Base-by-base conservation (phyloP, 2,113 vertebrate genomes). In the Pseudonaja textilis region DNA sequence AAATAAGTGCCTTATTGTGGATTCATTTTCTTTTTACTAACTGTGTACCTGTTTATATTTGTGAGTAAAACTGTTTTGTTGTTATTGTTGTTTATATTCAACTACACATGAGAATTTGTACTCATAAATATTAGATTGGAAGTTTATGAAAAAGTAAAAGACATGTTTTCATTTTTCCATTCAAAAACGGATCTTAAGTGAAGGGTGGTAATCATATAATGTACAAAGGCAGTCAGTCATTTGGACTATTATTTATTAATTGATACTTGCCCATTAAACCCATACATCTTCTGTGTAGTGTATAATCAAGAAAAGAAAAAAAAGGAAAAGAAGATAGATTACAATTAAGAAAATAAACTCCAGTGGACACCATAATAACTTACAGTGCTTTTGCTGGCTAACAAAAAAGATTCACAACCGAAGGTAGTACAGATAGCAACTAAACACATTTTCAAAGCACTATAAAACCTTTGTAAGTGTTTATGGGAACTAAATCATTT, bases 41-140 rank as follows among this genome's bases (percentile, higher is more conserved):
- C 25, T 22, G 64, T 34, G 0, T 88, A 88, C 61, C 29, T 92
- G 61, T 34, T n/a, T 8, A 54, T 88, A 52, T 55, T 88, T 92
- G 86, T 25, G 2, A 20, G n/a, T 88, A n/a, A 12, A 81, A 81
- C 57, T 93, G 90, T 64, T 91, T 14, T 1, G 47, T 50, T 50
- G 0, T 0, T 5, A 39, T 90, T 12, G 1, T 18, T 50, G 0
- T 0, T 6, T 55, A 74, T 56, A 11, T 45, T 18, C 14, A 91
- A 8, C 16, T 39, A 42, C 4, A 14, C 20, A 81, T 25, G 55
- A 92, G 25, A n/a, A 74, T 92, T 69, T 56, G 34, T n/a, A 3
- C 55, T 50, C 34, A 59, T 20, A 90, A 94, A 96, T 94, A 90
- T 91, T 95, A 93, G 93, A 94, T 2, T 61, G 93, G 89, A 39